A percentile compares a stretch with the other conserved stretches of the same genome.
Conservation (phyloP, 1,140 invertebrate genomes). For the Saccostrea glomerata region DNA sequence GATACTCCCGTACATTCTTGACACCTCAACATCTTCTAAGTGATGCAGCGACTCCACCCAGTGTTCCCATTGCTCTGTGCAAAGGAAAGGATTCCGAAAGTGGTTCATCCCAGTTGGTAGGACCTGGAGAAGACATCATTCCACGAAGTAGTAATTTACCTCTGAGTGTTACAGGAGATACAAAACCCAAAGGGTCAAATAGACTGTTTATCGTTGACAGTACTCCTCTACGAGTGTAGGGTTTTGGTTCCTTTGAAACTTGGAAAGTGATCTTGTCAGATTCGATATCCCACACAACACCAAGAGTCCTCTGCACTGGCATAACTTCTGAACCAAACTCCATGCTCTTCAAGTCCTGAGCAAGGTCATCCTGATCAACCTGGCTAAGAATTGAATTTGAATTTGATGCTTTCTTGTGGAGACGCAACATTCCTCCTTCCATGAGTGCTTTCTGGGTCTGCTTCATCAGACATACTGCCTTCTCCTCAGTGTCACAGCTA, state of each 20-base stretch:
- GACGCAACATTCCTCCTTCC: slow-evolving; percentile 30
- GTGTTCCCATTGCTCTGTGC: slow-evolving; percentile 14
- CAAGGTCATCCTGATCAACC: slow-evolving; percentile 41
- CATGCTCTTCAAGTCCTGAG: slow-evolving; percentile 40
- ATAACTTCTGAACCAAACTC: slow-evolving; percentile 38
- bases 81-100: slow-evolving; percentile 7
- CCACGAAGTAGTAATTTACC: slow-evolving; percentile 78
- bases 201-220: slow-evolving; percentile 47
- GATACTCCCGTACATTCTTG: slow-evolving; percentile 28
- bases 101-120: slow-evolving; percentile 54
- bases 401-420: slow-evolving; percentile 57
- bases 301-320: slow-evolving; percentile 50
- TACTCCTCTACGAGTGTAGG: slow-evolving; percentile 46
- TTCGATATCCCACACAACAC: slow-evolving; percentile 48
- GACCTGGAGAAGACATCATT: slow-evolving; percentile 50
- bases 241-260: slow-evolving; percentile 37
- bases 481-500: neutral
- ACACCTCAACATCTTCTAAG: slow-evolving; percentile 40
- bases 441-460: slow-evolving; percentile 39
- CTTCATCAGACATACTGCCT: slow-evolving; percentile 40
- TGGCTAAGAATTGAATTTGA: slow-evolving; percentile 28
- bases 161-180: slow-evolving; percentile 64
- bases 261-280: slow-evolving; percentile 50
- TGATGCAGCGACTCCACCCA: slow-evolving; percentile 42
- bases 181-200: slow-evolving; percentile 50